These are phyloP conservation scores for Bungarus multicinctus DNA, from an alignment of 2,113 vertebrate species.

Conservation along the genomic window DNA sequence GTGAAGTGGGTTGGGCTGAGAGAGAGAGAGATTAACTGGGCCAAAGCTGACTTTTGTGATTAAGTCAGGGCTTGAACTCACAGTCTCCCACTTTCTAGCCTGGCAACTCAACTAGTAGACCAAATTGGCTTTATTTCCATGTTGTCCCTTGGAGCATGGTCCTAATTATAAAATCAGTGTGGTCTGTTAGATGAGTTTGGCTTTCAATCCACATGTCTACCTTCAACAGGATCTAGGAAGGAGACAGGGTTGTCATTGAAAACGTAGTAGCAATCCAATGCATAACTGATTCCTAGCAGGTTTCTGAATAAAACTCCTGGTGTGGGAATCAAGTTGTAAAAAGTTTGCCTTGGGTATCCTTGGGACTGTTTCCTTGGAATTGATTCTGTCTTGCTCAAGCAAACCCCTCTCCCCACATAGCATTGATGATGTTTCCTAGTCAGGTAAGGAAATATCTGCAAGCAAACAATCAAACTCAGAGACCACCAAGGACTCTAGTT, in stretches of 20 bases:
- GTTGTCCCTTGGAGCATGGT: neutral
- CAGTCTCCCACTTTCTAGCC: neutral
- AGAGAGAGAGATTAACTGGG: no score
- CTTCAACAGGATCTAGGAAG: neutral
- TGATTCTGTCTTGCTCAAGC: neutral
- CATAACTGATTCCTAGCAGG: neutral
- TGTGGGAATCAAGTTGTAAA: neutral
- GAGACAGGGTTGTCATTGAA: neutral
- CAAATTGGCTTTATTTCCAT: neutral
- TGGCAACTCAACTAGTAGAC: neutral
- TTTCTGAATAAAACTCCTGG: neutral
- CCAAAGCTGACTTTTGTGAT: neutral
- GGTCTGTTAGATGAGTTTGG: neutral
- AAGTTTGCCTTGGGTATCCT: neutral
- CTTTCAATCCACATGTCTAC: neutral
- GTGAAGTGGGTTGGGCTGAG: no score
- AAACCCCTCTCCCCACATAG: neutral
- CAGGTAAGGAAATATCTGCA: neutral
- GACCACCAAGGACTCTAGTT: no score
- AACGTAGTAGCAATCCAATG: neutral
- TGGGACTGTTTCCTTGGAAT: neutral
- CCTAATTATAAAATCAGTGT: neutral
- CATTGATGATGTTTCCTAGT: neutral
- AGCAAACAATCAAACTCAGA: no score
- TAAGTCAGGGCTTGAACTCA: neutral